Evolutionary conservation across 35 echinoderm and acorn worm genomes (phyloP), one percentile per base, ranked within the genome.

Genomic region (Diadema setosum): DNA sequence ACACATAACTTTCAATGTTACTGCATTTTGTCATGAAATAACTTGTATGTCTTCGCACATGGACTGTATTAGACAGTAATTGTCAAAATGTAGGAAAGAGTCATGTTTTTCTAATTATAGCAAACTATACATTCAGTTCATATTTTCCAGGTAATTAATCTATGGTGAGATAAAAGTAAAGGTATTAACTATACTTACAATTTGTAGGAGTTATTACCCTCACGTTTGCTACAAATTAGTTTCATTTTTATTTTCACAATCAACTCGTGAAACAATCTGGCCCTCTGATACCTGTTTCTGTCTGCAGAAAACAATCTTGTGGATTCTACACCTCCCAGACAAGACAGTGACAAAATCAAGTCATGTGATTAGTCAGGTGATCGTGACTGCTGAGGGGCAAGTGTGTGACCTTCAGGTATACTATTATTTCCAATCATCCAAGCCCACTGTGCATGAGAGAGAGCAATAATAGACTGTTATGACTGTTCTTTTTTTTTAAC

Each of bases 281-380:
- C 48, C n/a, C n/a, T 9, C n/a, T 52, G 9, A 52, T 75, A 18
- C 33, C 25, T 78, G 29, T 73, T 2, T 73, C 39, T 36, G 3
- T 26, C 11, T 12, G 37, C 40, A 78, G 73, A 1, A 78, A 21
- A 42, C 35, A 7, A 44, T 78, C 27, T 5, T 91, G 8, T 91
- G 86, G 83, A 75, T 93, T 11, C 16, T 93, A 35, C 91, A 93
- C 61, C 61, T 93, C 30, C 91, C 91, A 75, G 91, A 93, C 56
- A 24, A 29, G 7, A 34, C 65, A 8, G 82, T 75, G 45, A 83
- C 16, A 14, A 35, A 46, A 37, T 65, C 58, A 27, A 58, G 78
- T 69, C 46, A 89, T 49, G 49, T 93, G n/a, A 89, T 93, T 14
- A 89, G 86, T 16, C 78, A 93, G 18, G 43, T 89, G 16, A 55